Base-by-base conservation (phyloP, 1,140 invertebrate genomes). In the Pseudomyrmex sp. region DNA sequence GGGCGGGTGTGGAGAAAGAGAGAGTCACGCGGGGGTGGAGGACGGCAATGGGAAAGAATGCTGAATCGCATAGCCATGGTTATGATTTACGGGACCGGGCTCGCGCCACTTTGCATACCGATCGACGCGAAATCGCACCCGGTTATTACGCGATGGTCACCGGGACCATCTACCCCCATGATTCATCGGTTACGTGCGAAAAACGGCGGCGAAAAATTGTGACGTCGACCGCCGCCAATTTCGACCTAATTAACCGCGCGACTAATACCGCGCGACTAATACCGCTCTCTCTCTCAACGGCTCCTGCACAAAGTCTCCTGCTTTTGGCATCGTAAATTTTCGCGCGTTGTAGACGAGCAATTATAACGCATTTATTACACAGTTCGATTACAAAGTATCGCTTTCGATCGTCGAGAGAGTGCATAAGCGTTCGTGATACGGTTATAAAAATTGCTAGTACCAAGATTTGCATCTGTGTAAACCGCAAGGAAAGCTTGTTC, bases 161-260 rank as follows among this genome's bases (percentile, higher is more conserved):
- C 54, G 69, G 58, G 20, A 65, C 35, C 35, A 35, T 35, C 35
- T 35, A 66, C 44, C 59, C 48, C 62, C 44, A 63, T 87, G 84
- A 86, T 90, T 82, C 86, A 88, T 86, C 74, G 68, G 62, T 85
- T 88, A 82, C 82, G 83, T 83, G 88, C 85, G 77, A 87, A 88
- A 89, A 89, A 89, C 85, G 85, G 83, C 70, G 79, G 83, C 88
- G 90, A 90, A 91, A 91, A 91, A 92, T 91, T 87, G 72, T 70
- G 20, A 44, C 48, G 46, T 9, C 46, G 52, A 3, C 65, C 26
- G 26, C 58, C 56, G 68, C 87, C 82, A 85, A 88, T 88, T 88
- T 88, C n/a, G 62, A 26, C 18, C 46, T 83, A 88, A 89, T 89
- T 88, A 85, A 88, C 80, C 72, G 58, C 20, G 59, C 74, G n/a